Conservation (phyloP, 2,797 vertebrate species). For the Xenopus petersii region DNA sequence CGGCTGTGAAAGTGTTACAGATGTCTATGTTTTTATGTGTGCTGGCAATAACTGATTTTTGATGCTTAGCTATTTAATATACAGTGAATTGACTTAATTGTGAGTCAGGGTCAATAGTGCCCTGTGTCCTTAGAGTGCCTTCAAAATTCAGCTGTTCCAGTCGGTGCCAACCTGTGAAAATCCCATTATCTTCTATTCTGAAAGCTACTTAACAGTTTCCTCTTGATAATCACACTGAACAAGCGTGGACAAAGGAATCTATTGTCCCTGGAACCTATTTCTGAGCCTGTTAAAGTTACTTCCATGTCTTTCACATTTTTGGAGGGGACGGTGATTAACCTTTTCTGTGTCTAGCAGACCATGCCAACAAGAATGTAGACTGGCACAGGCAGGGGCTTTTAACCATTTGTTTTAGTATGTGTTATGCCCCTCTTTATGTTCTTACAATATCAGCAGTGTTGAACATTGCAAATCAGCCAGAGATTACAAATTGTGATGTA, state of each 20-base stretch:
- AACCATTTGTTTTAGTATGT: conserved; percentile 61
- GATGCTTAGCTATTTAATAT: conserved; percentile 67
- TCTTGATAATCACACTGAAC: conserved; percentile 67
- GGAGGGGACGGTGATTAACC: not conserved
- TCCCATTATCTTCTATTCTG: conserved; percentile 73
- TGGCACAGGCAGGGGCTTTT: conserved; percentile 14
- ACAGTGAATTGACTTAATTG: conserved; percentile 75
- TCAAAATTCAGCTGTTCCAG: conserved; percentile 89
- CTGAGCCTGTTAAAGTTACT: conserved; percentile 71
- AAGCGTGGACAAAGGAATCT: conserved; percentile 69
- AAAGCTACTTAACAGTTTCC: conserved; percentile 75
- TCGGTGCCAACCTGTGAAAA: conserved; percentile 88
- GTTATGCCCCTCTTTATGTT: conserved; percentile 77
- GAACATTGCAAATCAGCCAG: conserved; percentile 68
- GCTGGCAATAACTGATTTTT: conserved; percentile 70
- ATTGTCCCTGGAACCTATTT: conserved; percentile 76
- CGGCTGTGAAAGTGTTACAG: conserved; percentile 75
- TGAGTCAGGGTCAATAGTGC: conserved; percentile 72
- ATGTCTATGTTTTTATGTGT: conserved; percentile 60
- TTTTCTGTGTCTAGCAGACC: conserved; percentile 11
- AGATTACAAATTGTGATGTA: conserved; percentile 81
- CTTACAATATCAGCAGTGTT: conserved; percentile 53
- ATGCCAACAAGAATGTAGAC: not conserved
- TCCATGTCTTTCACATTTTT: conserved; percentile 64
- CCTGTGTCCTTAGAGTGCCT: conserved; percentile 89